Conservation (phyloP, 2,113 vertebrate genomes). For the Phodopus roborovskii region DNA sequence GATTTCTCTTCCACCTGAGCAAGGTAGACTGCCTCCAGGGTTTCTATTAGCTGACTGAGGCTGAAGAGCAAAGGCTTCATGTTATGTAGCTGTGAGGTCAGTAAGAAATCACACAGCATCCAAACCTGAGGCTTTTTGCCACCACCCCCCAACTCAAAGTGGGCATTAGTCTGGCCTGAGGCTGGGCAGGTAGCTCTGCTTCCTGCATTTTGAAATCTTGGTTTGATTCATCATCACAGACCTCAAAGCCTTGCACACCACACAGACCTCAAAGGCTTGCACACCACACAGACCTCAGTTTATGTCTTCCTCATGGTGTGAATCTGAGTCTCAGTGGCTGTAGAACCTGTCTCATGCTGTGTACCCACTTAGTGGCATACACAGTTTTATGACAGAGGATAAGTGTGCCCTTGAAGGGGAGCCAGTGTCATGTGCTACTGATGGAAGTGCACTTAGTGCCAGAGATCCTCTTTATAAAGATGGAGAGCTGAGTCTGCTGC, state of each 20-base stretch:
- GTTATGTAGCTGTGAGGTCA: neutral
- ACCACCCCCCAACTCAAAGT: accelerated
- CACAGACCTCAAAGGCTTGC: accelerated
- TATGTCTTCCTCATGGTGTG: neutral
- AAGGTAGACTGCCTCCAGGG: neutral
- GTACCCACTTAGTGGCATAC: accelerated
- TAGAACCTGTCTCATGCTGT: neutral
- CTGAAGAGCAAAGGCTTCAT: neutral
- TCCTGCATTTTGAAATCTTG: neutral
- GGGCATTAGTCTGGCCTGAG: neutral
- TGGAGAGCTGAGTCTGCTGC: neutral
- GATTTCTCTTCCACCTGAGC: neutral
- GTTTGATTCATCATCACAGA: neutral
- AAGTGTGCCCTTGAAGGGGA: neutral
- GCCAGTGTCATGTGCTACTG: too few species aligned
- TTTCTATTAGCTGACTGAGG: neutral
- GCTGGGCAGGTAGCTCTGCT: neutral
- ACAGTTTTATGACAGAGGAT: neutral
- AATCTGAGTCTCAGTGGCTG: neutral
- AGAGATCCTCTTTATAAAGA: neutral
- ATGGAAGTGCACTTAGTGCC: too few species aligned
- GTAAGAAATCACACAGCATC: accelerated
- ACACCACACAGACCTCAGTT: accelerated
- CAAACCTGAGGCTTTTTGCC: accelerated
- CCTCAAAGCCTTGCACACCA: accelerated